Conservation (phyloP, 2,797 vertebrate genomes). For the Hipposideros larvatus region DNA sequence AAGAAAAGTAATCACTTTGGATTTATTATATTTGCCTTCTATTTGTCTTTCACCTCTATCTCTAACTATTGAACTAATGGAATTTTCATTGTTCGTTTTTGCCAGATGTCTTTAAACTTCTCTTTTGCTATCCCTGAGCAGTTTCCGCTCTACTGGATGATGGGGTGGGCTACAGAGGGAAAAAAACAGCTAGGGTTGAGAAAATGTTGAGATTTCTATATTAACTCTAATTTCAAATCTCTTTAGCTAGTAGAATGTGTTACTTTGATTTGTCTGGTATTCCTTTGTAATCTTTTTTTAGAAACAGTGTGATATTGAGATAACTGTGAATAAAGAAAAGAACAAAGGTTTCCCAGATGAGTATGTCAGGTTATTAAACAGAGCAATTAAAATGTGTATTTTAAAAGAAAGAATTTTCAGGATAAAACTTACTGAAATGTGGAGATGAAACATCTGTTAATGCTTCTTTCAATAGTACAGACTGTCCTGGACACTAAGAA, state of each 20-base stretch:
- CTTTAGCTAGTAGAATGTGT: not conserved
- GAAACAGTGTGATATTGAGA: not conserved
- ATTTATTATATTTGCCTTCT: slow-evolving; percentile 27
- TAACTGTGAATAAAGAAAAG: not conserved
- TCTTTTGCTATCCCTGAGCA: not conserved
- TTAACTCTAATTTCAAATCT: not conserved
- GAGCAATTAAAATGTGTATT: slow-evolving; percentile 31
- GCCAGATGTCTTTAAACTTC: slow-evolving; percentile 30
- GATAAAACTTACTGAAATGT: not conserved
- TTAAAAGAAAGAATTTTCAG: not conserved
- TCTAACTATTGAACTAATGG: slow-evolving; percentile 48
- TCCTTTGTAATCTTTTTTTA: not conserved
- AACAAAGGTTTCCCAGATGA: not conserved
- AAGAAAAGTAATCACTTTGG: not conserved
- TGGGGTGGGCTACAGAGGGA: not conserved
- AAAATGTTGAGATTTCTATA: not conserved
- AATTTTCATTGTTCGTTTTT: slow-evolving; percentile 68
- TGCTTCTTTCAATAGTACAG: slow-evolving; percentile 25
- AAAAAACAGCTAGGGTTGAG: not conserved
- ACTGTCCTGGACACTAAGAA: not conserved
- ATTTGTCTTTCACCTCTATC: slow-evolving; percentile 19
- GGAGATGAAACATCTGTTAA: slow-evolving; percentile 54
- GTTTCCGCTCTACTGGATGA: slow-evolving; percentile 11
- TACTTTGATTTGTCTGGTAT: not conserved
- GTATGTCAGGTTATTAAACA: not conserved